A percentile compares a stretch with the other conserved stretches of the same genome.
Conservation (phyloP, 2,888 invertebrate species). For the Xestia xanthographa region DNA sequence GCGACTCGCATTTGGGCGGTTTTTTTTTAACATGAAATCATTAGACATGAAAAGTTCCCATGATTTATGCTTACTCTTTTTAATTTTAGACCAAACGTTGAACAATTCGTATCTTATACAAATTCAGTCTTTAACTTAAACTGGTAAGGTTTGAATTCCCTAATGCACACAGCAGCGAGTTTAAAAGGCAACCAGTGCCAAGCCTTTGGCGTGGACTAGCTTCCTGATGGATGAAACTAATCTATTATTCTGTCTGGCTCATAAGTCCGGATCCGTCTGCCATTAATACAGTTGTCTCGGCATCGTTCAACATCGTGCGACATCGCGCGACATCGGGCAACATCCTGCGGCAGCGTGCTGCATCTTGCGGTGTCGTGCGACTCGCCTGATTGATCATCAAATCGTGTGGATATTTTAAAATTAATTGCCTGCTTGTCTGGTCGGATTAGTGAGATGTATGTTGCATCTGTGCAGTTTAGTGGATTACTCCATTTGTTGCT, state of each 20-base stretch:
- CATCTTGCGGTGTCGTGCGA: slow-evolving; percentile 27
- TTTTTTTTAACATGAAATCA: background rate
- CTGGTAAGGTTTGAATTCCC: slow-evolving; percentile 47
- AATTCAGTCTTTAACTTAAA: slow-evolving; percentile 46
- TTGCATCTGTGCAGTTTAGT: slow-evolving; percentile 34
- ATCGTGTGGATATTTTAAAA: slow-evolving; percentile 59
- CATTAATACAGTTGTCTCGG: slow-evolving; percentile 71
- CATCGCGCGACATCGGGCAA: slow-evolving; percentile 37
- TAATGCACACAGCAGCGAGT: slow-evolving; percentile 42
- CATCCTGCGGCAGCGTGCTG: slow-evolving; percentile 9
- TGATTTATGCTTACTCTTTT: slow-evolving; percentile 18
- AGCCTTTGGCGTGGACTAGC: slow-evolving; percentile 69
- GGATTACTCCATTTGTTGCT: slow-evolving; percentile 45
- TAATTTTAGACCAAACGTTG: slow-evolving; percentile 42
- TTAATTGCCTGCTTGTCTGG: slow-evolving; percentile 54
- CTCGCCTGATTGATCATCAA: slow-evolving; percentile 60
- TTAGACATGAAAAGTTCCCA: background rate
- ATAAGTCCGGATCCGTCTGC: slow-evolving; percentile 68
- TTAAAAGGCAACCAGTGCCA: slow-evolving; percentile 62
- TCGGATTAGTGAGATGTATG: slow-evolving; percentile 41
- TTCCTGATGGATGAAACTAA: slow-evolving; percentile 74
- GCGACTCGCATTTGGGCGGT: too few species aligned
- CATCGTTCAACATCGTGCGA: slow-evolving; percentile 31
- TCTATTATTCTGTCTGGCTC: slow-evolving; percentile 73
- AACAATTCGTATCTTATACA: background rate